Evolutionary conservation across 92 coral and sea anemone genomes (phyloP), one percentile per base, ranked within the genome.

Genomic region (Plumapathes pennacea): DNA sequence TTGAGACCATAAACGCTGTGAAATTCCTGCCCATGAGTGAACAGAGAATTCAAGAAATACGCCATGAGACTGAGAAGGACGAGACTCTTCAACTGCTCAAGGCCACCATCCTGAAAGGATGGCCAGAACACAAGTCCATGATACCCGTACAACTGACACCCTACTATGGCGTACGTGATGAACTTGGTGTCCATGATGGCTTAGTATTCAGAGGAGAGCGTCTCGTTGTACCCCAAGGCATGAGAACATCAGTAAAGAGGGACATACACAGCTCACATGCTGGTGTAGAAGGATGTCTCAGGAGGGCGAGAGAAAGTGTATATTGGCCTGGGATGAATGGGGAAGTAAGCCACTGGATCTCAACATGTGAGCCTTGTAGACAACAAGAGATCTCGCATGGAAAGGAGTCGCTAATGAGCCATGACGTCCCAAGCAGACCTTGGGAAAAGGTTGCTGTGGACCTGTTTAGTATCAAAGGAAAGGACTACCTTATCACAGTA

Each of bases 251-350:
- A 30, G 27, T 46, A 0, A 62, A 47, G 30, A 47, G 25, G 0
- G 69, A 62, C 34, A 62, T 62, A 26, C 57, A 62, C 21, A 21
- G 14, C 9, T 26, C 36, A 12, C 70, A 62, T 10, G 46, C 24
- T 33, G 70, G 70, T 19, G 31, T 47, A 3, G 48, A 48, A 20
- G 7, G 37, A 24, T 47, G 57, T 38, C 10, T 47, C 24, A 31
- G 54, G 4, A 10, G 20, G 5, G 54, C 54, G 13, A 14, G 44
- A 1, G 54, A 60, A 31, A 40, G 33, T 45, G 68, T 44, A 0
- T 44, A 18, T 17, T 60, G 68, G 69, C 56, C 56, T 3, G 69
- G 69, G 4, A 61, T 61, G 69, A 46, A 61, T 5, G 25, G 23
- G 25, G 53, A 44, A 17, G 21, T 61, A 8, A 60, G 33, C 8